phyloP scores from a whole-genome alignment of 2,888 invertebrate species.

The Unio pictorum region DNA sequence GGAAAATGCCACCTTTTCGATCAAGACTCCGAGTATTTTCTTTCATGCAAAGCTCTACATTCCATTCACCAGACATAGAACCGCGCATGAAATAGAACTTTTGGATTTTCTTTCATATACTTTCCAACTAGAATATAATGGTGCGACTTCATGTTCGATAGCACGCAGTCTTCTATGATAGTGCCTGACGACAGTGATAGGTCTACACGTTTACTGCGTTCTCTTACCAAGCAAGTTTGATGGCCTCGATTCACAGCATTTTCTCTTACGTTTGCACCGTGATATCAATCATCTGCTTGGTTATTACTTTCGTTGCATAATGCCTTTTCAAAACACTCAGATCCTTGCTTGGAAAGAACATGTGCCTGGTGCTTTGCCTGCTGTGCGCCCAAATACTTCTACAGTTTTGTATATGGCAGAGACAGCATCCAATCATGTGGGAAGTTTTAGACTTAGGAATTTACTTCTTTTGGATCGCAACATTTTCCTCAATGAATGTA shows the following conservation, averaged over 20 bases:
- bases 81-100: too few relatives aligned
- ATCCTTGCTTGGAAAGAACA: slow-evolving; percentile 41
- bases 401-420: slow-evolving; percentile 22
- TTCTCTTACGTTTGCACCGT: slow-evolving; percentile 17
- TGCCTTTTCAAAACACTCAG: slow-evolving; percentile 30
- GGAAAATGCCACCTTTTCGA: too few relatives aligned
- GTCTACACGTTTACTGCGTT: too few relatives aligned
- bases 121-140: too few relatives aligned
- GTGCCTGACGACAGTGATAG: too few relatives aligned
- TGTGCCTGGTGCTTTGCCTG: slow-evolving; percentile 32
- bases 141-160: too few relatives aligned
- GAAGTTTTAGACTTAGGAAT: slow-evolving; percentile 22
- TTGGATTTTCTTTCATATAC: too few relatives aligned
- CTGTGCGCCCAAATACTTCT: slow-evolving; percentile 36
- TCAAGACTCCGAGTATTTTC: too few relatives aligned
- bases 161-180: too few relatives aligned
- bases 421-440: slow-evolving; percentile 10
- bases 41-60: too few relatives aligned
- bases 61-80: too few relatives aligned
- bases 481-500: slow-evolving; percentile 39
- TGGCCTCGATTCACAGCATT: neutral
- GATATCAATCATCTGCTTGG: slow-evolving; percentile 31
- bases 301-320: slow-evolving; percentile 35
- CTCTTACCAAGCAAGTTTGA: neutral
- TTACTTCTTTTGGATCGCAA: slow-evolving; percentile 43